A percentile compares a stretch with the other conserved stretches of the same genome.
phyloP scores from a whole-genome alignment of 2,888 invertebrate species.

The Adelognathus sp. region DNA sequence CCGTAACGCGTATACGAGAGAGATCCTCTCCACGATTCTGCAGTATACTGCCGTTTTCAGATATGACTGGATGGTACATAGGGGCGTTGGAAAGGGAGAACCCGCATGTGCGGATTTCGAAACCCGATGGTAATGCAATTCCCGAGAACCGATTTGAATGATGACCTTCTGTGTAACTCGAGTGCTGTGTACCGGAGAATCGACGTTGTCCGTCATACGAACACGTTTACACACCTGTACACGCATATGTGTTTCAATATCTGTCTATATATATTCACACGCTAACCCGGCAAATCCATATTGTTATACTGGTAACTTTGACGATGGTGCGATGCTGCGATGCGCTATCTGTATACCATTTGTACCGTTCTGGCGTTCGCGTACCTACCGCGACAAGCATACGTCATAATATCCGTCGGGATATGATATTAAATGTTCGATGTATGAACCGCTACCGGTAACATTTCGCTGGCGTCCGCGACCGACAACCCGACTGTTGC shows the following conservation, averaged over 20 bases:
- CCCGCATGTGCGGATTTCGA: conserved; percentile 5
- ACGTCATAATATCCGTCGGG: conserved; percentile 70
- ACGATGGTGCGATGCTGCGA: background rate
- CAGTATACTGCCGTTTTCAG: background rate
- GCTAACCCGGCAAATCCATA: background rate
- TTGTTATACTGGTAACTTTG: background rate
- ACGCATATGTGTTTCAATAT: background rate
- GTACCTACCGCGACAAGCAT: conserved; percentile 53
- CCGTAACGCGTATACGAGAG: background rate
- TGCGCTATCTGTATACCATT: background rate
- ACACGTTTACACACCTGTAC: background rate
- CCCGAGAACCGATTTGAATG: conserved; percentile 67
- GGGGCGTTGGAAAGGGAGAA: background rate
- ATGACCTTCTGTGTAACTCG: conserved; percentile 53
- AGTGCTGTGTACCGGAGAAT: conserved; percentile 31
- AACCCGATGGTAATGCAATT: conserved; percentile 59
- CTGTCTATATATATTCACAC: no score
- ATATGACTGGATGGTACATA: background rate
- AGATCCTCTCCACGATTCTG: background rate
- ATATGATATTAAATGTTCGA: conserved; percentile 65
- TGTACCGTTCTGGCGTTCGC: conserved; percentile 3
- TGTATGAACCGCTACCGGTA: conserved; percentile 30
- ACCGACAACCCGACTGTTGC: conserved; percentile 29
- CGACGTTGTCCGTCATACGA: background rate
- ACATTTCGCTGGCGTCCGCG: conserved; percentile 8